Conservation (phyloP, 2,888 invertebrate species). For the Galerucella pusilla region DNA sequence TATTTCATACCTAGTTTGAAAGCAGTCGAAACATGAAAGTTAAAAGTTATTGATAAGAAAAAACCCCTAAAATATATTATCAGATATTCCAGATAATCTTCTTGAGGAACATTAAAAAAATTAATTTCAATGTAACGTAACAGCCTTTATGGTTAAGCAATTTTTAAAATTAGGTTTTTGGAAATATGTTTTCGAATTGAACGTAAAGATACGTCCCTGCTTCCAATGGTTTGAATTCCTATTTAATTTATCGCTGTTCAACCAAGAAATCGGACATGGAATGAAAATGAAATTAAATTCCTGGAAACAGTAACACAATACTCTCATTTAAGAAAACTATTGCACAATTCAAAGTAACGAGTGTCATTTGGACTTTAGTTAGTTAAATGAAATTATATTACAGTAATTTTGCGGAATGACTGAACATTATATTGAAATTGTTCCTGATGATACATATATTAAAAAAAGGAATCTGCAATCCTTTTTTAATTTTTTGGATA, state of each 20-base stretch:
- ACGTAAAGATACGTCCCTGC: conserved; percentile 10
- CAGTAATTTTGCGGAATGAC: conserved; percentile 31
- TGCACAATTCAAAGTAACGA: conserved; percentile 35
- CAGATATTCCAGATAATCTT: too few species aligned
- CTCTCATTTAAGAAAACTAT: conserved; percentile 37
- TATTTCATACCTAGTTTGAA: too few species aligned
- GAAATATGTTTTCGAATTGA: not conserved
- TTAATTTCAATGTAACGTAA: too few species aligned
- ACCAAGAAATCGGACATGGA: conserved; percentile 33
- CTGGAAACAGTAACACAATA: conserved; percentile 35
- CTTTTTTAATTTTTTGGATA: not conserved
- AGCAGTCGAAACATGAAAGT: too few species aligned
- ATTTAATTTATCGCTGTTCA: conserved; percentile 35
- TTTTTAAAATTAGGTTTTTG: too few species aligned
- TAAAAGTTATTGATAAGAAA: too few species aligned
- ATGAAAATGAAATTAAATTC: conserved; percentile 38
- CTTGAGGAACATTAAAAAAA: too few species aligned
- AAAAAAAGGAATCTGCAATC: conserved; percentile 3
- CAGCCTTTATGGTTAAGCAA: too few species aligned
- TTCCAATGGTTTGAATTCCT: conserved; percentile 20
- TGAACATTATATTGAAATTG: conserved; percentile 32
- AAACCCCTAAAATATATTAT: too few species aligned
- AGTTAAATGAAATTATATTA: conserved; percentile 36
- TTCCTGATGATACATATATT: conserved; percentile 22
- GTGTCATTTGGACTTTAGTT: conserved; percentile 35